phyloP scores from a whole-genome alignment of 2,797 vertebrate species.

The Hemitrygon akajei region DNA sequence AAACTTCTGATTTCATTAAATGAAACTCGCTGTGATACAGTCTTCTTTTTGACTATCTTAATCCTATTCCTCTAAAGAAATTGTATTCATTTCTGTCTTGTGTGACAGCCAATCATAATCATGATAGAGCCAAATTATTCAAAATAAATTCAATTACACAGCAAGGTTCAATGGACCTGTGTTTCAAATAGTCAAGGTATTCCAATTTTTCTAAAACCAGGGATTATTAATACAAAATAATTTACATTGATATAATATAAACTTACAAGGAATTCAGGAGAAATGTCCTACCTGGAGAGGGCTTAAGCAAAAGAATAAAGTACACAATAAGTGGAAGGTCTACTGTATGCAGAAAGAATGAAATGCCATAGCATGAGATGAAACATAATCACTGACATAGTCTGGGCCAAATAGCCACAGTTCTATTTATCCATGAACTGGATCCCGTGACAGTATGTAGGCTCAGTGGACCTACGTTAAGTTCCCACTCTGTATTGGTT shows the following conservation, averaged over 20 bases:
- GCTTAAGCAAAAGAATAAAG: not conserved
- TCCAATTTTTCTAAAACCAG: slow-evolving; percentile 7
- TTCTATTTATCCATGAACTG: no score
- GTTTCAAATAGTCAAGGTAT: not conserved
- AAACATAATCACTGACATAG: not conserved
- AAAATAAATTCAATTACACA: not conserved
- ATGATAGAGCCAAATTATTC: not conserved
- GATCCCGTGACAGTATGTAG: not conserved
- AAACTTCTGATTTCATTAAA: slow-evolving; percentile 76
- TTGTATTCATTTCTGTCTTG: not conserved
- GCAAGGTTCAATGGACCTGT: not conserved
- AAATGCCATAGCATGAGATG: not conserved
- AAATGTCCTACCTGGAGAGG: not conserved
- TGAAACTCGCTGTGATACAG: slow-evolving; percentile 66
- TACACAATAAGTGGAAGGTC: not conserved
- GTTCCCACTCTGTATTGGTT: not conserved
- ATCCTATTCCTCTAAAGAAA: not conserved
- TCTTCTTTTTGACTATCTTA: slow-evolving; percentile 18
- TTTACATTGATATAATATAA: not conserved
- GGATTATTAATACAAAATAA: not conserved
- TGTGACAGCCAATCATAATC: not conserved
- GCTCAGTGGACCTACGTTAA: not conserved
- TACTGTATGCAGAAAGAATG: not conserved
- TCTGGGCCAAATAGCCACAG: not conserved
- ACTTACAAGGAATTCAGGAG: not conserved